Percentiles rank a stretch among this genome's conserved stretches.
phyloP scores from a whole-genome alignment of 2,888 invertebrate species.

The Masnerella sp. region DNA sequence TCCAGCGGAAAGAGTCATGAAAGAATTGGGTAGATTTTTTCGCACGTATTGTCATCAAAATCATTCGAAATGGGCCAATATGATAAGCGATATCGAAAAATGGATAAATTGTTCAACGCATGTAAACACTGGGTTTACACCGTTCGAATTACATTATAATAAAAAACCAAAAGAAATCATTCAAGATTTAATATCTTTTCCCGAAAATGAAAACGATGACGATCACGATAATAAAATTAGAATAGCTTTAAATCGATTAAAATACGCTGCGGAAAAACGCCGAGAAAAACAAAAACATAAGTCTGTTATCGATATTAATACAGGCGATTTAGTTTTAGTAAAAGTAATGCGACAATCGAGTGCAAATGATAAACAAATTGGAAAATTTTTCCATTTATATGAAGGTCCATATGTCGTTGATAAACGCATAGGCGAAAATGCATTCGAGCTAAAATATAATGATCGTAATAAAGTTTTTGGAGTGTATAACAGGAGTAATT shows the following conservation, averaged over 20 bases:
- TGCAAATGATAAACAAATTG: not conserved
- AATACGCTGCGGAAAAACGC: not conserved
- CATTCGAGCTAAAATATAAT: not conserved
- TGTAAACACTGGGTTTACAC: not conserved
- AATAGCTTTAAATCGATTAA: not conserved
- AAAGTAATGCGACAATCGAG: not conserved
- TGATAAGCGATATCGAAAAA: not conserved
- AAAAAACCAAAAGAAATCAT: not conserved
- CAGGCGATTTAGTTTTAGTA: not conserved
- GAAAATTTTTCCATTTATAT: not conserved
- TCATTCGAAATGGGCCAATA: slow-evolving; percentile 1
- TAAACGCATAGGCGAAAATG: not conserved
- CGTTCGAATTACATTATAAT: not conserved
- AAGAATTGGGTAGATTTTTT: slow-evolving; percentile 14
- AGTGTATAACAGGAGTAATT: not conserved
- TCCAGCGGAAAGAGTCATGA: slow-evolving; percentile 1
- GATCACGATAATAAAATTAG: not conserved
- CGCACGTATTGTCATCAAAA: not conserved
- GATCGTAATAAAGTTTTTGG: not conserved
- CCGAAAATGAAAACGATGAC: not conserved
- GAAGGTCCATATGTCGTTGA: not conserved
- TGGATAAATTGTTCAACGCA: slow-evolving; percentile 1
- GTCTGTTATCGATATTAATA: not conserved
- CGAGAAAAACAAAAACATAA: not conserved
- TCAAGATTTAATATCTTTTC: not conserved